phyloP scores from a whole-genome alignment of 2,888 invertebrate species.

The Zele albiditarsus region DNA sequence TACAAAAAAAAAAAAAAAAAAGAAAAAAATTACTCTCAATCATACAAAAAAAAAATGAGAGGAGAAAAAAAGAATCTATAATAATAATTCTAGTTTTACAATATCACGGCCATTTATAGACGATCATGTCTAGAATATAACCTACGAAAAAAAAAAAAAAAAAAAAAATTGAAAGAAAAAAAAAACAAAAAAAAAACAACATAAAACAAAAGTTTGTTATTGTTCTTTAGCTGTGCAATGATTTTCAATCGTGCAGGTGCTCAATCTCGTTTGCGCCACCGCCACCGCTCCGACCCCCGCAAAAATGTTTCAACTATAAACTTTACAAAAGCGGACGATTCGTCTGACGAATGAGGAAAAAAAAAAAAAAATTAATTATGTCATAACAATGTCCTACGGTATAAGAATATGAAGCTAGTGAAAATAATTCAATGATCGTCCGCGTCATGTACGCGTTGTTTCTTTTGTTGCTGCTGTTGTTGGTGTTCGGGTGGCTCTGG shows the following conservation, averaged over 20 bases:
- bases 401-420: slow-evolving; percentile 53
- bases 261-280: slow-evolving; percentile 41
- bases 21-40: slow-evolving; percentile 8
- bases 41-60: slow-evolving; percentile 18
- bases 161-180: slow-evolving; percentile 24
- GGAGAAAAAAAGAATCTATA: slow-evolving; percentile 21
- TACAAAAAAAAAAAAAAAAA: not conserved
- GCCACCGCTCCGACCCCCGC: not conserved
- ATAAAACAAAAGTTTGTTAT: slow-evolving; percentile 19
- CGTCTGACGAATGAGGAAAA: slow-evolving; percentile 56
- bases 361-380: slow-evolving; percentile 24
- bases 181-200: slow-evolving; percentile 34
- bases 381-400: slow-evolving; percentile 66
- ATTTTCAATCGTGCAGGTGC: slow-evolving; percentile 33
- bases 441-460: slow-evolving; percentile 69
- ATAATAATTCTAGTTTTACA: slow-evolving; percentile 38
- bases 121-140: slow-evolving; percentile 37
- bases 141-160: slow-evolving; percentile 35
- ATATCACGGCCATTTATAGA: slow-evolving; percentile 42
- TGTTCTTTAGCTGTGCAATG: slow-evolving; percentile 25
- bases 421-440: slow-evolving; percentile 69
- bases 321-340: slow-evolving; percentile 55
- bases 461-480: slow-evolving; percentile 61
- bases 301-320: slow-evolving; percentile 30
- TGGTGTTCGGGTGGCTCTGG: slow-evolving; percentile 68